These are phyloP conservation scores for Spinibarbus caldwelli DNA, from an alignment of 2,797 vertebrate species.

Conservation along the genomic window DNA sequence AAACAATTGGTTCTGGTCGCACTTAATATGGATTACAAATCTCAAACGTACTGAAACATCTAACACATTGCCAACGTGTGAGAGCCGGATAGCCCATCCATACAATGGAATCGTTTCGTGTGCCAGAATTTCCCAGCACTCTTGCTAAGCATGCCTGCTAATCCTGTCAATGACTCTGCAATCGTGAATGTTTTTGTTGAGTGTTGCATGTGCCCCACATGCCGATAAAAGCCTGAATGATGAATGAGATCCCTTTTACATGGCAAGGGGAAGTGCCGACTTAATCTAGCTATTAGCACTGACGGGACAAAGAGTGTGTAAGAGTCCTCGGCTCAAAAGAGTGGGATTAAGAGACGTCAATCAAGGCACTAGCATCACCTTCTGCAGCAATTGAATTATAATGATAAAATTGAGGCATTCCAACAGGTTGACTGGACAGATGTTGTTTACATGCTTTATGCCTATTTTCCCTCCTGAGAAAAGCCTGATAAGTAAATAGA, in stretches of 20 bases:
- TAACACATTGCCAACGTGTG: conserved; percentile 22
- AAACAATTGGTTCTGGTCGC: conserved; percentile 32
- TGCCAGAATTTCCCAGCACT: conserved; percentile 28
- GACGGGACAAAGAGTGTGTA: conserved; percentile 59
- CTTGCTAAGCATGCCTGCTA: conserved; percentile 37
- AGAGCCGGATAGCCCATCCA: conserved; percentile 7
- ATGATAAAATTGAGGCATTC: conserved; percentile 13
- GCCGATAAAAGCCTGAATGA: conserved; percentile 46
- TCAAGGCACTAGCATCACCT: conserved; percentile 26
- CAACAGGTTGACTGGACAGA: conserved; percentile 36
- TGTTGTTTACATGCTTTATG: conserved; percentile 45
- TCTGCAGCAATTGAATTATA: conserved; percentile 9
- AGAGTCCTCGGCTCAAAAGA: conserved; percentile 53
- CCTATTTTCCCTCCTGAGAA: conserved; percentile 7
- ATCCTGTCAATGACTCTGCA: conserved; percentile 47
- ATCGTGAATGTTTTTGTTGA: conserved; percentile 29
- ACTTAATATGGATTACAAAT: conserved; percentile 46
- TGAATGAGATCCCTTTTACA: conserved; percentile 24
- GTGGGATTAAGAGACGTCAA: conserved; percentile 58
- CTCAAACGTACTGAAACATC: conserved; percentile 41
- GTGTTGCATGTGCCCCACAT: conserved; percentile 30
- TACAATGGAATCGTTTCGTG: background rate
- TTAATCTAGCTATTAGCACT: conserved; percentile 71
- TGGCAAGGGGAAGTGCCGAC: conserved; percentile 36
- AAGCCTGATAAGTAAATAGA: conserved; percentile 44